phyloP scores from a whole-genome alignment of 2,888 invertebrate species.

The Sinohyriopsis cumingii region DNA sequence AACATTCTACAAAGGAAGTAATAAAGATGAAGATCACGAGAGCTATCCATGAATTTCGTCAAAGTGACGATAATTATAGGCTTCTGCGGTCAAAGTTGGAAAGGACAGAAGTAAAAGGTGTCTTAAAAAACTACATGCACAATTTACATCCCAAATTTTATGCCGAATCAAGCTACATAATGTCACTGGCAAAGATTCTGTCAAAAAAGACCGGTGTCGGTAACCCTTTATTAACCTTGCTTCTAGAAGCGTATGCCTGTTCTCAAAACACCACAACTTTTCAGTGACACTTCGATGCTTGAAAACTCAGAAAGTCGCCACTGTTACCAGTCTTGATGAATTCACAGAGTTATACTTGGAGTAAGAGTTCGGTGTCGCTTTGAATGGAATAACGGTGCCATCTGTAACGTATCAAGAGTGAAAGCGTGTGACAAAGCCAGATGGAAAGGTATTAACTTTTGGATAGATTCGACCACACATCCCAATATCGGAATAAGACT shows the following conservation, averaged over 20 bases:
- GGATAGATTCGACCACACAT: slow-evolving; percentile 22
- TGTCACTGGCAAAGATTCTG: slow-evolving; percentile 2
- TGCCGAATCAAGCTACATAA: not conserved
- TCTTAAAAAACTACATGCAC: not conserved
- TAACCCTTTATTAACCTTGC: not conserved
- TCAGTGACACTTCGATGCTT: not conserved
- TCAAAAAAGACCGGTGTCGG: not conserved
- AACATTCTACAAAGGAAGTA: not conserved
- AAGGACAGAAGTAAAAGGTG: not conserved
- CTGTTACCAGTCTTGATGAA: slow-evolving; percentile 2
- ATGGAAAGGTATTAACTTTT: slow-evolving; percentile 10
- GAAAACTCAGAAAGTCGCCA: not conserved
- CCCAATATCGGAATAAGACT: slow-evolving; percentile 19
- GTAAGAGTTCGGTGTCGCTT: not conserved
- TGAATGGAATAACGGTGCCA: not conserved
- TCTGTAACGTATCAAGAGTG: not conserved
- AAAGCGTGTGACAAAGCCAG: not conserved
- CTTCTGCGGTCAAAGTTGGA: not conserved
- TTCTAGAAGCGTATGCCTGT: slow-evolving; percentile 1
- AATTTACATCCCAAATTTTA: not conserved
- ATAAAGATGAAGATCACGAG: not conserved
- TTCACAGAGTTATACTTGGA: not conserved
- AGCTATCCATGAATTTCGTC: not conserved
- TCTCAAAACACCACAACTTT: slow-evolving; percentile 3
- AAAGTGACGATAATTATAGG: slow-evolving; percentile 2